phyloP scores from a whole-genome alignment of 1,140 invertebrate genomes.

The Panulirus ornatus region DNA sequence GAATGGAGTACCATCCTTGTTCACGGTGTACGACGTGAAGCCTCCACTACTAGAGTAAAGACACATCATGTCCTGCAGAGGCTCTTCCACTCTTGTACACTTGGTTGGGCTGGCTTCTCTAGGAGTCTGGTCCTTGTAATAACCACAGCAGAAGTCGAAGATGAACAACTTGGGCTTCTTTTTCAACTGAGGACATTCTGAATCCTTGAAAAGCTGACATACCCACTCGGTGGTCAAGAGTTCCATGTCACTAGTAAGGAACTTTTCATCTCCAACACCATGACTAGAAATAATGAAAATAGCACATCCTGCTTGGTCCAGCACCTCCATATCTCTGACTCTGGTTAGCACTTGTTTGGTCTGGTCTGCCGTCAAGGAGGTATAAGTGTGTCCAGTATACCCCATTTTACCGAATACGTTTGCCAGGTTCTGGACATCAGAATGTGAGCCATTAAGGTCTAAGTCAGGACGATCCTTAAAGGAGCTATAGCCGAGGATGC shows the following conservation, averaged over 20 bases:
- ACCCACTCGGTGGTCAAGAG: conserved; percentile 32
- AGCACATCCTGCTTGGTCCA: conserved; percentile 39
- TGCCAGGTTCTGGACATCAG: conserved; percentile 32
- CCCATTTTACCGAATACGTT: conserved; percentile 55
- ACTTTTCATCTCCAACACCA: conserved; percentile 16
- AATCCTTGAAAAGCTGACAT: conserved; percentile 52
- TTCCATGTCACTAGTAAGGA: conserved; percentile 46
- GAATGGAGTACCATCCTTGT: conserved; percentile 31
- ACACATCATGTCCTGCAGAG: conserved; percentile 48
- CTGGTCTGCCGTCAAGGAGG: conserved; percentile 43
- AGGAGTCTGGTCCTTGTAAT: neutral
- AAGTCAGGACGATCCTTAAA: conserved; percentile 52
- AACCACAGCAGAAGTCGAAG: conserved; percentile 35
- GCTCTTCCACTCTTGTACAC: conserved; percentile 41
- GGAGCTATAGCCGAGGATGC: conserved; percentile 48
- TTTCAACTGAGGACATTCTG: conserved; percentile 40
- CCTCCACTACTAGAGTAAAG: conserved; percentile 29
- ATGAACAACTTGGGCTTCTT: conserved; percentile 64
- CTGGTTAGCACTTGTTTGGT: conserved; percentile 30
- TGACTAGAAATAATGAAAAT: conserved; percentile 50
- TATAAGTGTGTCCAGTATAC: conserved; percentile 32
- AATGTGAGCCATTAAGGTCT: conserved; percentile 10
- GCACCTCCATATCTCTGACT: conserved; percentile 45
- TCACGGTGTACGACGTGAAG: conserved; percentile 5
- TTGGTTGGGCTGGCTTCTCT: neutral